Base-by-base conservation (phyloP, 30 jellyfish, hydroid and myxozoan genomes). In the Mastigias papua region DNA sequence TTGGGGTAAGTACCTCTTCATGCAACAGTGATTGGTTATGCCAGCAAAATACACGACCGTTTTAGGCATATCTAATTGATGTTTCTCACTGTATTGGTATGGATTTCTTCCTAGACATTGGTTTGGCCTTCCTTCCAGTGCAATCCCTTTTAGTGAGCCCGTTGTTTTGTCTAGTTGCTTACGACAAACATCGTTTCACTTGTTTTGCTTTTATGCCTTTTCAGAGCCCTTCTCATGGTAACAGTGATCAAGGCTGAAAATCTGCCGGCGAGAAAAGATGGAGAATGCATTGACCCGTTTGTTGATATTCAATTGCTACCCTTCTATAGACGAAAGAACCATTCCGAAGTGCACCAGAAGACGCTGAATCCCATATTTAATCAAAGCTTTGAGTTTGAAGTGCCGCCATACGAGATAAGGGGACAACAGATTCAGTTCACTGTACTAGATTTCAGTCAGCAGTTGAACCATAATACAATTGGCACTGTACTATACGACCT, bases 301-400 rank as follows among this genome's bases (percentile, higher is more conserved):
- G 99, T 95, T 46, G 99, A 95, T 34, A 66, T 95, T 2, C 97
- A 89, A 72, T 77, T 95, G 27, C 82, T 95, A 15, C 99, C 99
- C 9, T 91, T 48, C 34, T 95, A 95, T 69, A 90, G 86, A 83
- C 84, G 99, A 35, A 72, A 97, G 73, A 95, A 91, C 89, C 99
- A 95, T 82, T 95, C 99, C 0, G 99, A 95, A 62, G 99, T 95
- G 33, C 99, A 95, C 75, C 99, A 95, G 69, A 95, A 95, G 88
- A 95, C 99, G 2, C 91, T 91, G 54, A 95, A 95, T 73, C 99
- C 99, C 11, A 63, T 81, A 0, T 95, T 95, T 71, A 90, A 95
- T 72, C 99, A 95, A 73, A 57, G 80, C 30, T 95, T 95, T 70
- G 99, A 95, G 73, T 95, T 91, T 48, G 99, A 90, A 75, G 97